Percentiles rank a stretch among this genome's conserved stretches.
phyloP scores from a whole-genome alignment of 1,140 invertebrate genomes.

The Meloidogyne chitwoodi region DNA sequence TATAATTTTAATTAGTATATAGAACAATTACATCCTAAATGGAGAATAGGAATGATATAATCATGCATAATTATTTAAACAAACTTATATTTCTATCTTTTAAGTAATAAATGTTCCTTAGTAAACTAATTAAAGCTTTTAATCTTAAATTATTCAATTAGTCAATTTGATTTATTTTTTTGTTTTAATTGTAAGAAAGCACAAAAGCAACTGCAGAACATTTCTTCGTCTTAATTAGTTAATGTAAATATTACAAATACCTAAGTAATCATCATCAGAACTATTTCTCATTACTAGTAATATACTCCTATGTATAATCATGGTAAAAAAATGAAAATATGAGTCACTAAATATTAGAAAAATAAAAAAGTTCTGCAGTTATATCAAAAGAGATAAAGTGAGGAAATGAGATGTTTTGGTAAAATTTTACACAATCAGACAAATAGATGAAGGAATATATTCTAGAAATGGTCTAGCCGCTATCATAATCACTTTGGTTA shows the following conservation, averaged over 20 bases:
- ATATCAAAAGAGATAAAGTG: not conserved
- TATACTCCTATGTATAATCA: too few relatives aligned
- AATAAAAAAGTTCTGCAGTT: not conserved
- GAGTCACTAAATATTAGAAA: too few relatives aligned
- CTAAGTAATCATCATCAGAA: not conserved
- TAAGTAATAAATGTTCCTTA: too few relatives aligned
- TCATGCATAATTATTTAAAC: not conserved
- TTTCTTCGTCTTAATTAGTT: not conserved
- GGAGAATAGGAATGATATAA: too few relatives aligned
- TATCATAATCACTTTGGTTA: not conserved
- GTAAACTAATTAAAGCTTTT: too few relatives aligned
- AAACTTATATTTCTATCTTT: not conserved
- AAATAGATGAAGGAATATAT: not conserved
- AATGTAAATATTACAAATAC: not conserved
- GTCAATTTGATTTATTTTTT: not conserved
- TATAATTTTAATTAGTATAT: too few relatives aligned
- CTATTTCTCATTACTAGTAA: not conserved
- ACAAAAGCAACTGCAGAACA: not conserved
- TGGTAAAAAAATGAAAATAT: too few relatives aligned
- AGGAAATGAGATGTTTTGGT: not conserved
- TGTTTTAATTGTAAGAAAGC: not conserved
- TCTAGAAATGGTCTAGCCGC: not conserved
- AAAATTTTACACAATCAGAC: not conserved
- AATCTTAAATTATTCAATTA: not conserved
- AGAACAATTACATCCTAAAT: too few relatives aligned